phyloP scores from a whole-genome alignment of 1,140 invertebrate genomes.

The Nautilus pompilius region DNA sequence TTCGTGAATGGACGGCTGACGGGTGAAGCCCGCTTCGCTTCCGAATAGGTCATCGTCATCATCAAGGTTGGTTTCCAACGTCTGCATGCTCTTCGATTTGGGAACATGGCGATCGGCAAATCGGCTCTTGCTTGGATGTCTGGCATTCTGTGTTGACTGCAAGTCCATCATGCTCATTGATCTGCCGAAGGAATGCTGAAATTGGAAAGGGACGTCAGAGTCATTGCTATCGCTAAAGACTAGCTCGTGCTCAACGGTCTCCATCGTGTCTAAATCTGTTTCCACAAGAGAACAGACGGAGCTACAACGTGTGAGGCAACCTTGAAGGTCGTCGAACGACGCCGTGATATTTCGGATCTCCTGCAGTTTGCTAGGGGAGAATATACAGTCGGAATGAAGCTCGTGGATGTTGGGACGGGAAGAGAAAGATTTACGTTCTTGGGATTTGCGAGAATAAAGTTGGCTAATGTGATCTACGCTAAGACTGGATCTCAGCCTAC shows the following conservation, averaged over 20 bases:
- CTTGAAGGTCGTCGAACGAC: conserved; percentile 37
- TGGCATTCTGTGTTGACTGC: conserved; percentile 13
- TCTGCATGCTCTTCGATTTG: conserved; percentile 48
- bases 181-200: conserved; percentile 30
- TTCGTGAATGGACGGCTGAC: conserved; percentile 72
- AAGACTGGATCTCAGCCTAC: not conserved
- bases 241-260: conserved; percentile 18
- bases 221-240: conserved; percentile 38
- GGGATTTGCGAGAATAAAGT: conserved; percentile 12
- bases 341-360: conserved; percentile 34
- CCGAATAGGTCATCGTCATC: conserved; percentile 18
- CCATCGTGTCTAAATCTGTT: conserved; percentile 37
- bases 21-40: conserved; percentile 67
- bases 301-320: conserved; percentile 20
- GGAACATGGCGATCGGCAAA: conserved; percentile 38
- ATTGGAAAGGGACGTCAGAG: conserved; percentile 40
- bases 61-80: conserved; percentile 46
- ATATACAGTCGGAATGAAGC: conserved; percentile 45
- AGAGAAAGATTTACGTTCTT: not conserved
- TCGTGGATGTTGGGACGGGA: conserved; percentile 21
- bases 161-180: conserved; percentile 47
- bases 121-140: conserved; percentile 25
- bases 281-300: conserved; percentile 38
- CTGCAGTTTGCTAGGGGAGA: conserved; percentile 33
- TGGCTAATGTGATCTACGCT: conserved; percentile 10